Evolutionary conservation across 1,140 invertebrate genomes (phyloP), one percentile per base, ranked within the genome.

Genomic region (Scaptomyza pallida): DNA sequence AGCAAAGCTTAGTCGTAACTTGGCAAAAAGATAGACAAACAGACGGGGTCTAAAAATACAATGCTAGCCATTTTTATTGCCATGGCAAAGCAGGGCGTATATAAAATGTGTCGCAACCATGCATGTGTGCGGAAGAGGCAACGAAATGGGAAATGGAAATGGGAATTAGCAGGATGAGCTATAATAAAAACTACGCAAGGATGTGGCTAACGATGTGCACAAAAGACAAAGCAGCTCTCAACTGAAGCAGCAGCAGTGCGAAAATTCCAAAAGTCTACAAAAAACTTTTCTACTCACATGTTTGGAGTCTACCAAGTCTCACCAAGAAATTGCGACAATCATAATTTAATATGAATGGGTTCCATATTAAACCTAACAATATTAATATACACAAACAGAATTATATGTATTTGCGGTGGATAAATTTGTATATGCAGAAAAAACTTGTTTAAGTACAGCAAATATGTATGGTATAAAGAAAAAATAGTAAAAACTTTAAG

Each of bases 21-120:
- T 43, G 75, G 35, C 43, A 50, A 56, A 21, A 54, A 12, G 33
- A 55, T 65, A 71, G 68, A 64, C 60, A 62, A 61, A 69, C 59
- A 61, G 59, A 51, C 59, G 56, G 23, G 17, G 23, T 17, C 59
- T 62, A 88, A 75, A 85, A 88, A 55, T 62, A 88, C 77, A 86
- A 86, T 86, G 77, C 77, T 62, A 86, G 82, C 68, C 78, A 86
- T 86, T 86, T 86, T 86, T 86, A 86, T 86, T 81, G 82, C 82
- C 77, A 81, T 81, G 82, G 77, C 77, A 81, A 76, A n/a, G 61
- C 73, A 86, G 70, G 70, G 81, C 82, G 69, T 62, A 81, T 59
- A 78, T 74, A 81, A 86, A 88, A 86, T 86, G 82, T 86, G 81
- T 86, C 81, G 81, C 82, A 26, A 26, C 5, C 23, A 71, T 86